These are phyloP conservation scores for Trididemnum clinides DNA, from an alignment of 23 tunicate genomes.

Conservation along the genomic window DNA sequence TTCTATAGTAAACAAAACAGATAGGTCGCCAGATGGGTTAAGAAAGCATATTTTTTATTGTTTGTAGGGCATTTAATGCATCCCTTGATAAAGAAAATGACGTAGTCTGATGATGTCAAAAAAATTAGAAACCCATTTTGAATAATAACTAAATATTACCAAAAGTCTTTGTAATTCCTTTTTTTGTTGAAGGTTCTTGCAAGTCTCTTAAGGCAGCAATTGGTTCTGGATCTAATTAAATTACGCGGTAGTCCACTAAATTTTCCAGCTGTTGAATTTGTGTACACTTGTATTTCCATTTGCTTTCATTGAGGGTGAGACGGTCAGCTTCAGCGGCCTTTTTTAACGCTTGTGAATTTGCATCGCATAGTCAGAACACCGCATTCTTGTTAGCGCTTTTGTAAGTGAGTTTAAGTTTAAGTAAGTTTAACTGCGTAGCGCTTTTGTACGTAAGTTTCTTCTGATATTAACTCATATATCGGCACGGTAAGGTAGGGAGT, in stretches of 20 bases:
- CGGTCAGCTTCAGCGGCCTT: neutral
- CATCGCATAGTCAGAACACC: neutral
- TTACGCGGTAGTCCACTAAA: neutral
- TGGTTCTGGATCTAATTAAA: slow-evolving; percentile 10
- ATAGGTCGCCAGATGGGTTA: neutral
- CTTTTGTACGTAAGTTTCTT: neutral
- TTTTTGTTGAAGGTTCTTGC: neutral
- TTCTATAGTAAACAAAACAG: neutral
- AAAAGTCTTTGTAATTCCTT: neutral
- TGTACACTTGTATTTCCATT: neutral
- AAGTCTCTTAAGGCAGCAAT: neutral
- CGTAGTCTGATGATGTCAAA: neutral
- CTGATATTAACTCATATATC: neutral
- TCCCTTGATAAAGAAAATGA: neutral
- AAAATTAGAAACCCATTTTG: neutral
- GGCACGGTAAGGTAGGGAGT: neutral
- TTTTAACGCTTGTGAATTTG: neutral
- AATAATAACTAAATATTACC: neutral
- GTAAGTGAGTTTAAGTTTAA: neutral
- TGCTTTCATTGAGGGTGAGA: neutral
- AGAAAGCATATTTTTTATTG: neutral
- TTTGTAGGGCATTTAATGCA: neutral
- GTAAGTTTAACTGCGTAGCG: neutral
- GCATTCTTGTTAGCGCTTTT: neutral
- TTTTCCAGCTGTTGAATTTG: neutral